Base-by-base conservation (phyloP, 1,140 invertebrate species). In the Aphaenogaster ashmeadi region DNA sequence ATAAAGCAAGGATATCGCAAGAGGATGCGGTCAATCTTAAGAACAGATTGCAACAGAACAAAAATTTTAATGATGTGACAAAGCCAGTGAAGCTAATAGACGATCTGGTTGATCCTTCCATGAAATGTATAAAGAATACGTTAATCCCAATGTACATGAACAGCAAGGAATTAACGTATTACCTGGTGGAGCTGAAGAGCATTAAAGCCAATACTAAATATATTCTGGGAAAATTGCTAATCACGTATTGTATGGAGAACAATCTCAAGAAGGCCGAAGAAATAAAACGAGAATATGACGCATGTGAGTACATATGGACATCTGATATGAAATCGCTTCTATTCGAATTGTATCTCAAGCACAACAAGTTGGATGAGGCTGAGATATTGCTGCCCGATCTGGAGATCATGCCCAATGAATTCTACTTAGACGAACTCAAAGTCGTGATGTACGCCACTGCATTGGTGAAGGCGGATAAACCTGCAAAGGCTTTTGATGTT, bases 181-280 rank as follows among this genome's bases (percentile, higher is more conserved):
- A 97, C 89, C 83, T 97, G 0, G 88, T 93, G 4, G 96, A 97
- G 89, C 85, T 97, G 36, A 95, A 96, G 89, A 93, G 94, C 36
- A 96, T 97, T 88, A 93, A 94, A 13, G 95, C 96, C 95, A 96
- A 96, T 93, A 96, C 95, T 38, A 93, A 96, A n/a, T 96, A 96
- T 0, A 95, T 96, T 0, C 62, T 97, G 3, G 90, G 96, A 44
- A 95, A 94, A 81, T 89, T 97, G 44, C 90, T 97, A 1, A 95
- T 96, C 66, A 81, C 90, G 52, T 95, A 97, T 88, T 95, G 95
- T 66, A 91, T 91, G 11, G 87, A 95, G 3, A 95, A 95, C 0
- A 96, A 97, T 90, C 36, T 96, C 4, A 41, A 94, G 4, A 93
- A 95, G 9, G 96, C 96, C 0, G 93, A 95, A 36, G 92, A 96